Evolutionary conservation across 2,113 vertebrate genomes (phyloP).

Genomic region (Turnix velox): DNA sequence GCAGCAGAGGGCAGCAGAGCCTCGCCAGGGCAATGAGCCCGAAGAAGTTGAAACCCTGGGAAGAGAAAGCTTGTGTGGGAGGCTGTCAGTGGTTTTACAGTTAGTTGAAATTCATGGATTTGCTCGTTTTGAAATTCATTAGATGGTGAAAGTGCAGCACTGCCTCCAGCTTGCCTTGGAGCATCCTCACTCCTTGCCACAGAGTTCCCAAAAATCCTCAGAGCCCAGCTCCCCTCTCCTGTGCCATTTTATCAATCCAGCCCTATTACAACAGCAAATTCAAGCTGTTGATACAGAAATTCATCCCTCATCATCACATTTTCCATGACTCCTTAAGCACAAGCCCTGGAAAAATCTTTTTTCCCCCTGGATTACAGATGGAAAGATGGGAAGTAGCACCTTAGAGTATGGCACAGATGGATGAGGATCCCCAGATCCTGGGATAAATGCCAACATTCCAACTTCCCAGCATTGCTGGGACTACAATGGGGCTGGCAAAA

Average conservation of each 20-base stretch:
- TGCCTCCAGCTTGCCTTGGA: neutral
- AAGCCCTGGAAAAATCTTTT: neutral
- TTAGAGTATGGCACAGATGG: neutral
- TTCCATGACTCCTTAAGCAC: neutral
- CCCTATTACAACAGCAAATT: no score
- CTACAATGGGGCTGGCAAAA: neutral
- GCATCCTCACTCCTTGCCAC: neutral
- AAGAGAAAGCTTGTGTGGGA: neutral
- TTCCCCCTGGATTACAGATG: neutral
- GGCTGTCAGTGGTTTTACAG: neutral
- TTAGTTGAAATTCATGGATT: neutral
- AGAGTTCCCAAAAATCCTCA: neutral
- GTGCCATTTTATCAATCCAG: neutral
- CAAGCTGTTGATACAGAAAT: neutral
- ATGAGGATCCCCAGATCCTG: neutral
- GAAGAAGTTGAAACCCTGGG: rapidly evolving
- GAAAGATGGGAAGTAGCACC: neutral
- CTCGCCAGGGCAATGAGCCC: neutral
- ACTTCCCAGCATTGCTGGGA: neutral
- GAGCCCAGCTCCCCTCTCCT: rapidly evolving
- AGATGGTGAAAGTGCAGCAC: neutral
- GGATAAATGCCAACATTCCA: neutral
- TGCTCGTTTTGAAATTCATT: neutral
- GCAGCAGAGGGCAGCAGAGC: slow-evolving; percentile 43
- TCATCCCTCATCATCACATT: neutral